A percentile compares a stretch with the other conserved stretches of the same genome.
These are phyloP conservation scores for Uloborus diversus DNA, from an alignment of 1,140 invertebrate species.

Conservation along the genomic window DNA sequence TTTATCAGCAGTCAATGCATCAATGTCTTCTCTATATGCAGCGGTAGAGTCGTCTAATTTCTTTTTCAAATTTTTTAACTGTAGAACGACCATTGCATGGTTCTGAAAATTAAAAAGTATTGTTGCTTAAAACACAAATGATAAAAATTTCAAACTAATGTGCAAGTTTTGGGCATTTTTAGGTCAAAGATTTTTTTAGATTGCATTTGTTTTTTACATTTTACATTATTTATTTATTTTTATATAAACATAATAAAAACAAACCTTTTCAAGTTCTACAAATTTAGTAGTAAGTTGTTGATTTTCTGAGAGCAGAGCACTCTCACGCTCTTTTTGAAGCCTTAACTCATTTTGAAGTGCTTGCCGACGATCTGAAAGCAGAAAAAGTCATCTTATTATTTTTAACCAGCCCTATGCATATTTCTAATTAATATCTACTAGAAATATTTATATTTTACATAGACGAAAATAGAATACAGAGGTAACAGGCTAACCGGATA, in stretches of 20 bases:
- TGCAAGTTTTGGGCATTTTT: not conserved
- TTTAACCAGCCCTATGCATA: too few relatives aligned
- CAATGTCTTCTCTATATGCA: constrained; percentile 79
- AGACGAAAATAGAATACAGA: too few relatives aligned
- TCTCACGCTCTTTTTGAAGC: constrained; percentile 75
- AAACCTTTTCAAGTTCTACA: constrained; percentile 83
- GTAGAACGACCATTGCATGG: constrained; percentile 83
- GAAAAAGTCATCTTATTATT: too few relatives aligned
- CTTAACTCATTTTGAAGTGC: constrained; percentile 80
- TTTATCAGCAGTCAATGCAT: constrained; percentile 70
- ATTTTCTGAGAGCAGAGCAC: constrained; percentile 78
- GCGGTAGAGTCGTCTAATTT: constrained; percentile 88
- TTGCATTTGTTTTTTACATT: not conserved
- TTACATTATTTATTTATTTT: not conserved
- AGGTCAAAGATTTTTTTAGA: not conserved
- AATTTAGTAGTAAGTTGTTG: constrained; percentile 80
- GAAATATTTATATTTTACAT: too few relatives aligned
- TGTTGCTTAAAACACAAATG: too few relatives aligned
- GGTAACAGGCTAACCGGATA: too few relatives aligned
- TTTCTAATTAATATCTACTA: too few relatives aligned
- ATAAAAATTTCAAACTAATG: not conserved
- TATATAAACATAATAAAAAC: not conserved
- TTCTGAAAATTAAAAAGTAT: constrained; percentile 63
- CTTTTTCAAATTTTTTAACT: constrained; percentile 85
- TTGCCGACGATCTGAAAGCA: constrained; percentile 66